Evolutionary conservation across 2,113 vertebrate genomes (phyloP).

Genomic region (Piliocolobus tephrosceles): DNA sequence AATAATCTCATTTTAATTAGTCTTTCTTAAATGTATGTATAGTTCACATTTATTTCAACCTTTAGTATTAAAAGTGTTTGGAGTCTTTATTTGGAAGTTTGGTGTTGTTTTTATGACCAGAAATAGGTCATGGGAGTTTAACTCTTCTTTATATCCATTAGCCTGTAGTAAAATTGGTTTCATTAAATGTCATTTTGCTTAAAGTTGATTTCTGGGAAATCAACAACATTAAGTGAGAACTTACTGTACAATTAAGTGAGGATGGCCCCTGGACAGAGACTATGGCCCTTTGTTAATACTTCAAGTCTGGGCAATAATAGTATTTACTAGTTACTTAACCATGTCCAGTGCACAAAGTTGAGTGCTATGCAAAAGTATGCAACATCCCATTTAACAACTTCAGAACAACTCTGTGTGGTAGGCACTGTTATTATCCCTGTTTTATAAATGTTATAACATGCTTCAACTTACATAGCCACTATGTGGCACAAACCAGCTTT

Average conservation of each 20-base stretch:
- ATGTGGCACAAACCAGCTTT: background rate
- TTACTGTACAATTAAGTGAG: background rate
- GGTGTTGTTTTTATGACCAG: background rate
- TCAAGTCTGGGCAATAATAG: background rate
- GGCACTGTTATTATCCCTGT: background rate
- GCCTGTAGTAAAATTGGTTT: background rate
- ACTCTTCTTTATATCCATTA: background rate
- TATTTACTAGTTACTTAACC: background rate
- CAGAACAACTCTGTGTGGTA: background rate
- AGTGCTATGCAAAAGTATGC: background rate
- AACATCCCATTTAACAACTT: background rate
- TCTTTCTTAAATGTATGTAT: background rate
- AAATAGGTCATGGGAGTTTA: background rate
- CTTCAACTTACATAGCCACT: background rate
- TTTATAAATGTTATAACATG: background rate
- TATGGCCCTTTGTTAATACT: background rate
- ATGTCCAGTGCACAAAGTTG: background rate
- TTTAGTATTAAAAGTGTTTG: background rate
- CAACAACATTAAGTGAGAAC: background rate
- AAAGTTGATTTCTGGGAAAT: background rate
- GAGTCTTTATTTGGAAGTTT: background rate
- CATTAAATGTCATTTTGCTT: background rate
- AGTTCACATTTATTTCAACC: background rate
- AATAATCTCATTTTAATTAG: background rate
- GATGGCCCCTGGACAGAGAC: background rate